Evolutionary conservation across 2,888 invertebrate species (phyloP).

Genomic region (Papilio gigon): DNA sequence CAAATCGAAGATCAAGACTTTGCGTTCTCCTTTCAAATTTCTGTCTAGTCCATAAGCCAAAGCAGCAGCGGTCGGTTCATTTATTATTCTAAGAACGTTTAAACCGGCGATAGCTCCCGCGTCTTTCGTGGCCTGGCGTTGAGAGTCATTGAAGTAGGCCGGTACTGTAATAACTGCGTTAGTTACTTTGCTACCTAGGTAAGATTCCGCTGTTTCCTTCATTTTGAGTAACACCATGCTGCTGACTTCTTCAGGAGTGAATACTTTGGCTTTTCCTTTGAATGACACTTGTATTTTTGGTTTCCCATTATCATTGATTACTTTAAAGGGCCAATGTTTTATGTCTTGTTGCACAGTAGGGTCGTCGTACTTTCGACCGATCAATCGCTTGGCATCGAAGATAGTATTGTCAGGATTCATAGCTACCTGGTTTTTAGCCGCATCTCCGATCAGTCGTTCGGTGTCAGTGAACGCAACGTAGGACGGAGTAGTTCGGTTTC

Average conservation of each 20-base stretch:
- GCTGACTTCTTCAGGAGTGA: conserved; percentile 87
- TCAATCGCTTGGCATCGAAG: conserved; percentile 91
- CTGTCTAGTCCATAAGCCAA: conserved; percentile 87
- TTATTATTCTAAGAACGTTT: conserved; percentile 91
- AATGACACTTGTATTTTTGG: conserved; percentile 86
- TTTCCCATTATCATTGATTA: conserved; percentile 84
- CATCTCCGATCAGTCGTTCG: conserved; percentile 85
- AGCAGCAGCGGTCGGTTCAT: conserved; percentile 91
- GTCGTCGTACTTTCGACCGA: conserved; percentile 90
- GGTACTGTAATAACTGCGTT: conserved; percentile 91
- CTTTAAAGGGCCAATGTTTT: conserved; percentile 92
- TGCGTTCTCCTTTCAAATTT: conserved; percentile 84
- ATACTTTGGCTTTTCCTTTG: conserved; percentile 84
- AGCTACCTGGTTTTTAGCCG: conserved; percentile 87
- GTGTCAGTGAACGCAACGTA: conserved; percentile 87
- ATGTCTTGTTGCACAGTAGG: conserved; percentile 88
- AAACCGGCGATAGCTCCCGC: conserved; percentile 89
- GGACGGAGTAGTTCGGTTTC: conserved; percentile 87
- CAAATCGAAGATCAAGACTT: conserved; percentile 85
- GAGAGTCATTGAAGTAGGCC: conserved; percentile 89
- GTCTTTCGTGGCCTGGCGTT: conserved; percentile 90
- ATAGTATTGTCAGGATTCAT: conserved; percentile 89
- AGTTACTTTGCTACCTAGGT: conserved; percentile 84
- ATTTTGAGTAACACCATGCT: conserved; percentile 84
- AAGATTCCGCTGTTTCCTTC: conserved; percentile 87